phyloP scores from a whole-genome alignment of 2,113 vertebrate genomes.

The Ictidomys tridecemlineatus region DNA sequence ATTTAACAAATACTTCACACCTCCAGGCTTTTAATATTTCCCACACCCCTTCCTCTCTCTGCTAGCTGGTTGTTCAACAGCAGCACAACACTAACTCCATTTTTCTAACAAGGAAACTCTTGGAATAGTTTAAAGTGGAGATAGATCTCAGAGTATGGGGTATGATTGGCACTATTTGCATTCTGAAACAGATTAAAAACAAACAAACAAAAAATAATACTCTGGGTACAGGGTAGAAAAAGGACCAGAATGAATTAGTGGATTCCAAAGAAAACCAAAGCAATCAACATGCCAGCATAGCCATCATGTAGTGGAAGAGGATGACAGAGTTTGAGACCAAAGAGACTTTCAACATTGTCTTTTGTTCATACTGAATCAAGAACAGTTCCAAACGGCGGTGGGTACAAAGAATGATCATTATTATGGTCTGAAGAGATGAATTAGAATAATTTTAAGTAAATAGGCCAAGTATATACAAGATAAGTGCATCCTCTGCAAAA shows the following conservation, averaged over 20 bases:
- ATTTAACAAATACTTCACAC: not conserved
- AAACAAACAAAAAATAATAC: not conserved
- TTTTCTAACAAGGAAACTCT: not conserved
- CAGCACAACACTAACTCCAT: not conserved
- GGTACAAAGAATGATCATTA: not conserved
- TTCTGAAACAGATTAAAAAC: not conserved
- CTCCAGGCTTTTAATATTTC: not conserved
- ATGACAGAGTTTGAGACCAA: not conserved
- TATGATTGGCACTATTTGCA: not conserved
- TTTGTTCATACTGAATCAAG: not conserved
- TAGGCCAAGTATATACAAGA: not conserved
- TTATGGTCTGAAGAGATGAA: not conserved
- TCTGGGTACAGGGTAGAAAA: not conserved
- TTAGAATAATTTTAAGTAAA: not conserved
- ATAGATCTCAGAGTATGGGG: not conserved
- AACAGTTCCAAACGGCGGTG: not conserved
- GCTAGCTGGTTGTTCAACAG: not conserved
- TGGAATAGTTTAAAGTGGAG: not conserved
- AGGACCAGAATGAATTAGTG: not conserved
- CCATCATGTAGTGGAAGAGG: not conserved
- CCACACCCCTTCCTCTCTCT: rapidly evolving
- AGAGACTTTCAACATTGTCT: not conserved
- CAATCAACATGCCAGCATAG: not conserved
- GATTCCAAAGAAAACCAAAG: not conserved
- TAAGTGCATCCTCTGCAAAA: not conserved